Percentiles rank a stretch among this genome's conserved stretches.
phyloP scores from a whole-genome alignment of 1,140 invertebrate genomes.

The Trypoxylus dichotomus region DNA sequence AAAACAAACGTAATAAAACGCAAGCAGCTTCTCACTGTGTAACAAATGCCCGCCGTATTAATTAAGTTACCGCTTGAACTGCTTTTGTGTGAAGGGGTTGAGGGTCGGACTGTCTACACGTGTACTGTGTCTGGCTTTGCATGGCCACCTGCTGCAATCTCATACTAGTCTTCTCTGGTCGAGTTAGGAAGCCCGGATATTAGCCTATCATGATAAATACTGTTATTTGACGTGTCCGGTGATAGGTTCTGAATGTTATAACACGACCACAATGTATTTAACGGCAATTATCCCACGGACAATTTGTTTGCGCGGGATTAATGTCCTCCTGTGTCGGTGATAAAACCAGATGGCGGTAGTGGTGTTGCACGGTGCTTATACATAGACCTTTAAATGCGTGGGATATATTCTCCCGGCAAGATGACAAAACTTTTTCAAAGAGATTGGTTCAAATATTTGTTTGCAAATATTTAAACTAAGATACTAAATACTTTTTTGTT shows the following conservation, averaged over 20 bases:
- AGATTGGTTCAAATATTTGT: no score
- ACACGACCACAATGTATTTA: neutral
- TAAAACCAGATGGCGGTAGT: neutral
- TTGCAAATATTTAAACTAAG: no score
- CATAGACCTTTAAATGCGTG: neutral
- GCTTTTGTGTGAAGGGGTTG: slow-evolving; percentile 4
- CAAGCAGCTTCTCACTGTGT: neutral
- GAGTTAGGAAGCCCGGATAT: neutral
- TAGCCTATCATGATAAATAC: slow-evolving; percentile 20
- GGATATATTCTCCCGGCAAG: no score
- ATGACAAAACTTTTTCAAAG: no score
- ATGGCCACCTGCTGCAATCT: neutral
- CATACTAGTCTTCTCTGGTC: neutral
- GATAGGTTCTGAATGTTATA: neutral
- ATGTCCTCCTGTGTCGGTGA: neutral
- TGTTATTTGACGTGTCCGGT: slow-evolving; percentile 12
- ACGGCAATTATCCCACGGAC: neutral
- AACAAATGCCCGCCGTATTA: neutral
- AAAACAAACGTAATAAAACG: neutral
- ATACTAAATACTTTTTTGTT: no score
- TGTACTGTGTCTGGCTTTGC: neutral
- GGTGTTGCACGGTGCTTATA: neutral
- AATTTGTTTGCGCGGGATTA: neutral
- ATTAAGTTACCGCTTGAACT: slow-evolving; percentile 6
- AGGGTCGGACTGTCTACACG: neutral